Conservation (phyloP, 2,797 vertebrate species). For the Hybognathus amarus region DNA sequence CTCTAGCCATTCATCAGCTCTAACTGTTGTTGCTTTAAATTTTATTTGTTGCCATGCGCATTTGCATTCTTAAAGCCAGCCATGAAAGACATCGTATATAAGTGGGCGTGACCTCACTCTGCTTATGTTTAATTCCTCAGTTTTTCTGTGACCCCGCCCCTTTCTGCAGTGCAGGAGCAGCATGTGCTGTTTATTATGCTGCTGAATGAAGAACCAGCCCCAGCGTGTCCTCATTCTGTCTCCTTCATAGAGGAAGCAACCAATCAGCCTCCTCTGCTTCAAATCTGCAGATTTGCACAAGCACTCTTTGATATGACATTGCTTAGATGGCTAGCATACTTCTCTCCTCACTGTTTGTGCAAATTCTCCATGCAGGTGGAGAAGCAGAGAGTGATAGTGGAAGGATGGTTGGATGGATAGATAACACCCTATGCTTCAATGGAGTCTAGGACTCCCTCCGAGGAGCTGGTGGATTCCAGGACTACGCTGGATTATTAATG, state of each 20-base stretch:
- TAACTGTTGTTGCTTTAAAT: background rate
- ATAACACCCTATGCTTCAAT: conserved; percentile 3
- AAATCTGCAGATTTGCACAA: conserved; percentile 18
- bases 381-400: background rate
- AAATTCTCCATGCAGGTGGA: conserved; percentile 5
- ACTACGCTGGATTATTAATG: conserved; percentile 59
- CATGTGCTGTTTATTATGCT: conserved; percentile 51
- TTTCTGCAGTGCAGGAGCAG: background rate
- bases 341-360: conserved; percentile 1
- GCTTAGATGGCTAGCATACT: conserved; percentile 30
- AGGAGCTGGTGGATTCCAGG: conserved; percentile 46
- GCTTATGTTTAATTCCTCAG: conserved; percentile 15
- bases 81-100: background rate
- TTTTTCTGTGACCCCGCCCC: background rate
- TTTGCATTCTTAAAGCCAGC: background rate
- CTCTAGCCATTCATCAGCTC: background rate
- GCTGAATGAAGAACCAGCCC: conserved; percentile 33
- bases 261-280: conserved; percentile 21
- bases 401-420: background rate
- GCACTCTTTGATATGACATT: conserved; percentile 16
- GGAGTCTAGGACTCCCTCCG: conserved; percentile 15
- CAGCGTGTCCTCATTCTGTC: conserved; percentile 54
- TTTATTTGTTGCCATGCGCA: background rate
- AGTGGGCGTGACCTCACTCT: background rate
- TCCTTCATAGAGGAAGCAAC: conserved; percentile 18